Conservation (phyloP, 2,888 invertebrate species). For the Dorcus hopei region DNA sequence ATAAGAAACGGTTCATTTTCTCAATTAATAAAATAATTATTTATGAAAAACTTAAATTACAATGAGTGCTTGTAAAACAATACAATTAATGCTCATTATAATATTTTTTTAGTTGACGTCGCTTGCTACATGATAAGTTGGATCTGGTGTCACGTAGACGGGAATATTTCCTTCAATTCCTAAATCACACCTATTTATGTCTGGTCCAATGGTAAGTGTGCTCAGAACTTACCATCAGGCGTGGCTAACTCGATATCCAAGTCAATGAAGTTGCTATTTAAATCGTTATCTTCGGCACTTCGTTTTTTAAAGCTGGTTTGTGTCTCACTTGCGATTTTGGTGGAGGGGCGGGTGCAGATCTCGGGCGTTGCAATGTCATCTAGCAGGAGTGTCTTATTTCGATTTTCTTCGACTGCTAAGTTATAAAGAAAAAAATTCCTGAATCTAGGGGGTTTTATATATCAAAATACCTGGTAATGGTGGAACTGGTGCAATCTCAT, state of each 20-base stretch:
- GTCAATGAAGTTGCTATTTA: slow-evolving; percentile 33
- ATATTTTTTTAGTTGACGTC: background rate
- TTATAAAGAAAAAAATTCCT: slow-evolving; percentile 47
- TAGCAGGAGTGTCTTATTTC: slow-evolving; percentile 43
- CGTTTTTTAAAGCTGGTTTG: slow-evolving; percentile 38
- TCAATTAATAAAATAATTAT: too few relatives aligned
- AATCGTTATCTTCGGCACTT: slow-evolving; percentile 9
- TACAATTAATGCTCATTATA: background rate
- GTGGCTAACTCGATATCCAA: slow-evolving; percentile 30
- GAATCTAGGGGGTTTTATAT: slow-evolving; percentile 38
- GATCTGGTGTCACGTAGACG: slow-evolving; percentile 19
- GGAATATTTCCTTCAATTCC: slow-evolving; percentile 28
- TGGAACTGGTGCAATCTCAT: slow-evolving; percentile 21
- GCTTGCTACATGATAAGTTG: background rate
- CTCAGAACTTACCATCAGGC: slow-evolving; percentile 26
- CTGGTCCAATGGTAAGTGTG: background rate
- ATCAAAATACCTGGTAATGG: slow-evolving; percentile 26
- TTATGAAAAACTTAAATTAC: too few relatives aligned
- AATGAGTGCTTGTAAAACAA: background rate
- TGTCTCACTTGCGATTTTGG: slow-evolving; percentile 44
- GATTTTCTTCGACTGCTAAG: slow-evolving; percentile 53
- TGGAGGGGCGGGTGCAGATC: slow-evolving; percentile 47
- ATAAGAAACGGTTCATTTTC: background rate
- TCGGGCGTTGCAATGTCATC: slow-evolving; percentile 53
- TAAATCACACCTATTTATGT: slow-evolving; percentile 8